Conservation (phyloP, 1,140 invertebrate genomes). For the Micrasema minimum region DNA sequence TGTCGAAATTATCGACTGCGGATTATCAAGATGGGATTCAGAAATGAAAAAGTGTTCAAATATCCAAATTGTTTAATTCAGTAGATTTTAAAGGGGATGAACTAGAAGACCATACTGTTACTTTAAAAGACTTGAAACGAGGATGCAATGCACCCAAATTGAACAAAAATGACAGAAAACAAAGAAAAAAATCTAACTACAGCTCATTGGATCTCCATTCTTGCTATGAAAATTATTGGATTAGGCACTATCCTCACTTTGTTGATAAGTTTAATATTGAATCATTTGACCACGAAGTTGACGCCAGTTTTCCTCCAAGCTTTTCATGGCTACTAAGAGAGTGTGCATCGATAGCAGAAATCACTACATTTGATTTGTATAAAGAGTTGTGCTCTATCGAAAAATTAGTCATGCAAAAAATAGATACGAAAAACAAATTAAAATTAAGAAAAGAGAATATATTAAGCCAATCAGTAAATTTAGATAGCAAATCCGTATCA, state of each 20-base stretch:
- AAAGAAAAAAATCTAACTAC: slow-evolving; percentile 21
- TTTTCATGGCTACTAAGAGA: slow-evolving; percentile 68
- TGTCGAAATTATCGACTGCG: slow-evolving; percentile 36
- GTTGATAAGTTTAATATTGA: slow-evolving; percentile 26
- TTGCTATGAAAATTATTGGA: slow-evolving; percentile 60
- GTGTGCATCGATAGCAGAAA: slow-evolving; percentile 63
- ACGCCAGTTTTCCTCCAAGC: slow-evolving; percentile 61
- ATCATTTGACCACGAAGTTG: slow-evolving; percentile 56
- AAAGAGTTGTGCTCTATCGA: slow-evolving; percentile 61
- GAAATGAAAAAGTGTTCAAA: slow-evolving; percentile 9
- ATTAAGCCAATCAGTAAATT: neutral
- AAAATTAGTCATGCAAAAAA: slow-evolving; percentile 46
- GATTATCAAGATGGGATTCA: neutral
- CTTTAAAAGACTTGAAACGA: neutral
- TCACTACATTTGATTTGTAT: slow-evolving; percentile 61
- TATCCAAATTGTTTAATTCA: neutral
- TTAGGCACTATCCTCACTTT: slow-evolving; percentile 53
- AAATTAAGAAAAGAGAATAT: neutral
- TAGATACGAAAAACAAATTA: neutral
- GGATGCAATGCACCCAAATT: neutral
- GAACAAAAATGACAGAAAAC: neutral
- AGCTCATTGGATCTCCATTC: slow-evolving; percentile 41
- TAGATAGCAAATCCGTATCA: neutral
- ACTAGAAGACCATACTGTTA: neutral
- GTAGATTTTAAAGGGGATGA: slow-evolving; percentile 5